Conservation (phyloP, 2,888 invertebrate species). For the Alitta virens region DNA sequence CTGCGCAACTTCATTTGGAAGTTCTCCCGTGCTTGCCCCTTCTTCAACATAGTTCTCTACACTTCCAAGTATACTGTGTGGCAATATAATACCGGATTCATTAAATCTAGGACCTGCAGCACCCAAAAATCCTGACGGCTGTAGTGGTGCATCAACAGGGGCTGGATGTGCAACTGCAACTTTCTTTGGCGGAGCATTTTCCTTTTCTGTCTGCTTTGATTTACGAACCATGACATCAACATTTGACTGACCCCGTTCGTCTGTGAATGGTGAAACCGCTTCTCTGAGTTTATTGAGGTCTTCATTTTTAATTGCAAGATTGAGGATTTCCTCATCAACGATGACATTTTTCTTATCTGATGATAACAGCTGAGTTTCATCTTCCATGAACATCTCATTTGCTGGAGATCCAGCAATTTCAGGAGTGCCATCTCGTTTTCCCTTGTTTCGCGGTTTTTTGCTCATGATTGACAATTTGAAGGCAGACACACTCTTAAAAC, state of each 20-base stretch:
- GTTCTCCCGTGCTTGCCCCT: conserved; percentile 40
- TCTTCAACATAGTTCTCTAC: conserved; percentile 49
- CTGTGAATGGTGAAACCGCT: no score
- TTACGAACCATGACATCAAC: conserved; percentile 39
- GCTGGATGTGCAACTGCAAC: conserved; percentile 51
- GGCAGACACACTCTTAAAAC: no score
- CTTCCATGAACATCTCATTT: conserved; percentile 43
- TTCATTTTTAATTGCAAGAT: conserved; percentile 52
- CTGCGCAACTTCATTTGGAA: conserved; percentile 17
- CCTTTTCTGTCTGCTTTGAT: conserved; percentile 41
- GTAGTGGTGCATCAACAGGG: conserved; percentile 47
- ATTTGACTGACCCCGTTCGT: no score
- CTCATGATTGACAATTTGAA: no score
- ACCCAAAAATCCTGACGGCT: conserved; percentile 38
- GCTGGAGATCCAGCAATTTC: conserved; percentile 52
- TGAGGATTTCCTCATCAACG: conserved; percentile 53
- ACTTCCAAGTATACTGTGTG: conserved; percentile 54
- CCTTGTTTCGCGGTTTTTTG: conserved; percentile 22
- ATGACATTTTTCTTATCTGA: conserved; percentile 40
- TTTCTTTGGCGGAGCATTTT: conserved; percentile 41
- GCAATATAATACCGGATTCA: conserved; percentile 42
- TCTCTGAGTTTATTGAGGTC: conserved; percentile 46
- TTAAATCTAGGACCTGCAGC: conserved; percentile 51
- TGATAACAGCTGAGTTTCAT: conserved; percentile 9
- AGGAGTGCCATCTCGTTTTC: conserved; percentile 47